A percentile compares a stretch with the other conserved stretches of the same genome.
Conservation (phyloP, 2,113 vertebrate genomes). For the Mormyrus lacerda region DNA sequence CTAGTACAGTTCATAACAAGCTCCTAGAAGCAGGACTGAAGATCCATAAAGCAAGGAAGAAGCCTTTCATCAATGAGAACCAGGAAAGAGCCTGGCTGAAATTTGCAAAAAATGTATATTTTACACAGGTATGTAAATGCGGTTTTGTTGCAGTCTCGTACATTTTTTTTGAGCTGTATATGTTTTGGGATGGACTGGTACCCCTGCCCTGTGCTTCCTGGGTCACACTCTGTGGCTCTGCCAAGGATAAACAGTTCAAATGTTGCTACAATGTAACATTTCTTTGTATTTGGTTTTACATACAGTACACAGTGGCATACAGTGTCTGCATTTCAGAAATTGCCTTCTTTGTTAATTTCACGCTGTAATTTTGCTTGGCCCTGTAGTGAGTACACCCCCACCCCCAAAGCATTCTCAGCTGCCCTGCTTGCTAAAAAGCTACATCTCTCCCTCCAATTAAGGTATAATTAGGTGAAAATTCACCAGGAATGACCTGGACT, state of each 20-base stretch:
- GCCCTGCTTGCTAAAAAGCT: constrained; percentile 3
- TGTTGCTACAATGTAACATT: background rate
- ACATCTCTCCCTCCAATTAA: constrained; percentile 1
- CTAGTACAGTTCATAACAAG: too few species aligned
- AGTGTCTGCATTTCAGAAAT: background rate
- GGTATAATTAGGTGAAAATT: constrained; percentile 4
- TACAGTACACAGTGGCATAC: background rate
- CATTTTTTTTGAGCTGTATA: background rate
- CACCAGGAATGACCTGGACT: background rate
- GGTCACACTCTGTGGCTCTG: background rate
- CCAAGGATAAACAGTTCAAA: background rate
- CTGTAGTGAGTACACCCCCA: background rate
- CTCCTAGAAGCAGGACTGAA: too few species aligned
- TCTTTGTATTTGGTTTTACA: background rate
- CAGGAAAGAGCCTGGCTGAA: too few species aligned
- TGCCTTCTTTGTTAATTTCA: background rate
- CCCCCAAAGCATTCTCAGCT: background rate
- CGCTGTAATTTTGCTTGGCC: background rate
- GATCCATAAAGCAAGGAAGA: too few species aligned
- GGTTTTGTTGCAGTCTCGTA: background rate
- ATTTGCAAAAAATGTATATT: too few species aligned
- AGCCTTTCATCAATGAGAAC: too few species aligned
- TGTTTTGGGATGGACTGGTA: background rate
- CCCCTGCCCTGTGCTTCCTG: background rate
- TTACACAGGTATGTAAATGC: too few species aligned